Conservation (phyloP, 1,140 invertebrate species). For the Helicoverpa zea region DNA sequence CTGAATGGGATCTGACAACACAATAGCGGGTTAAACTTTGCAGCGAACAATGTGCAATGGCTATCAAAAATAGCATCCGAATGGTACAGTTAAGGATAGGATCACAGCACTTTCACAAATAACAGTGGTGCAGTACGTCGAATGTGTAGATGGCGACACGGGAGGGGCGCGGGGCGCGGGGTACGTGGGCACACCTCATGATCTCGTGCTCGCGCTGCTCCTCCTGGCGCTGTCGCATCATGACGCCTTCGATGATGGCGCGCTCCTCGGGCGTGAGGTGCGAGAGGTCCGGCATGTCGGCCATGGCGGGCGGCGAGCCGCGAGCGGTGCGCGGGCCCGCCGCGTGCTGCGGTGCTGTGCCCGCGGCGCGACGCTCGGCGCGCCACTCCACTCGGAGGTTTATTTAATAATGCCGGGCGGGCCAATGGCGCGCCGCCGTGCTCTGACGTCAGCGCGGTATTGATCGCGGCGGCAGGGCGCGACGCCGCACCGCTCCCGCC, state of each 20-base stretch:
- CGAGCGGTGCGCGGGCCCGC: slow-evolving; percentile 79
- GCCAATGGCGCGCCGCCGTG: slow-evolving; percentile 81
- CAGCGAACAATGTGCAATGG: not conserved
- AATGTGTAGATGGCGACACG: slow-evolving; percentile 52
- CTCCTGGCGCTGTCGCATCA: slow-evolving; percentile 98
- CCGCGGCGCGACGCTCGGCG: slow-evolving; percentile 77
- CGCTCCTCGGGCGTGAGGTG: slow-evolving; percentile 99
- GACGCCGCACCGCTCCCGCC: slow-evolving; percentile 62
- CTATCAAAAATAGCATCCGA: slow-evolving; percentile 5
- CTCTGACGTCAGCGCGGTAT: slow-evolving; percentile 82
- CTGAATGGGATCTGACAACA: slow-evolving; percentile 26
- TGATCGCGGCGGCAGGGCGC: slow-evolving; percentile 70
- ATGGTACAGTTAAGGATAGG: slow-evolving; percentile 7
- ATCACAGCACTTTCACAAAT: slow-evolving; percentile 54
- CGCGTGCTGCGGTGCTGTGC: slow-evolving; percentile 83
- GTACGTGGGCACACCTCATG: slow-evolving; percentile 92
- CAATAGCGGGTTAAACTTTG: slow-evolving; percentile 6
- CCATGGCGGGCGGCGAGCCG: slow-evolving; percentile 88
- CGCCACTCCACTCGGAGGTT: slow-evolving; percentile 81
- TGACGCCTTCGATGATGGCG: slow-evolving; percentile 98
- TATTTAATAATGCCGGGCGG: slow-evolving; percentile 82
- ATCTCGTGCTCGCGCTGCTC: slow-evolving; percentile 98
- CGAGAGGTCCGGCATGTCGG: slow-evolving; percentile 97
- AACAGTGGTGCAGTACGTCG: slow-evolving; percentile 62
- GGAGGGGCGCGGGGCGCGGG: slow-evolving; percentile 56